Percentiles rank a stretch among this genome's conserved stretches.
Evolutionary conservation across 2,888 invertebrate genomes (phyloP).

Genomic region (Lissonota sp.): DNA sequence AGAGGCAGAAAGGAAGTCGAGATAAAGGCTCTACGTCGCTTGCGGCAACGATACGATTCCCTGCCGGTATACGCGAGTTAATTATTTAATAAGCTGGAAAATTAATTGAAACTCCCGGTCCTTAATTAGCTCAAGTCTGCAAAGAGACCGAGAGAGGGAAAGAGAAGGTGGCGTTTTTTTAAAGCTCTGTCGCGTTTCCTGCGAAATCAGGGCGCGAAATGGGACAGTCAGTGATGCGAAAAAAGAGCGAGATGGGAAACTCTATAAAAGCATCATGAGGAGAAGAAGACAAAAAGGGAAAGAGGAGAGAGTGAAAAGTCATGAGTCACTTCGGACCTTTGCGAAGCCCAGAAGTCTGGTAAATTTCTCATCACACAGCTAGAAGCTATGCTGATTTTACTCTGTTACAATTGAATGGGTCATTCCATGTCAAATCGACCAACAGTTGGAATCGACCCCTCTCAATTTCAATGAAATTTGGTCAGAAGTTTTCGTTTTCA

Average conservation of each 20-base stretch:
- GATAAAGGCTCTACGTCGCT: slow-evolving; percentile 49
- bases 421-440: no score
- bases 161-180: slow-evolving; percentile 25
- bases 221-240: slow-evolving; percentile 52
- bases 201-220: slow-evolving; percentile 56
- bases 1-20: slow-evolving; percentile 31
- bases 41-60: slow-evolving; percentile 53
- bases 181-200: slow-evolving; percentile 52
- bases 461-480: no score
- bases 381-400: no score
- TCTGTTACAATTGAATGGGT: no score
- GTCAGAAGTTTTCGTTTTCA: neutral
- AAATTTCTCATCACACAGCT: slow-evolving; percentile 36
- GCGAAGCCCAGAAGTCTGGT: slow-evolving; percentile 46
- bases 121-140: slow-evolving; percentile 73
- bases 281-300: slow-evolving; percentile 30
- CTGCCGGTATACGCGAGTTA: slow-evolving; percentile 74
- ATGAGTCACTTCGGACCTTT: slow-evolving; percentile 53
- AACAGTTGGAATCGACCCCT: no score
- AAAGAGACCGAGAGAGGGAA: neutral
- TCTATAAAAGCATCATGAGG: slow-evolving; percentile 1
- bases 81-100: slow-evolving; percentile 81
- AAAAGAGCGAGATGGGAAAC: slow-evolving; percentile 17
- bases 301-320: slow-evolving; percentile 48
- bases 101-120: slow-evolving; percentile 76